Evolutionary conservation across 2,888 invertebrate species (phyloP).

Genomic region (Priapulus caudatus): DNA sequence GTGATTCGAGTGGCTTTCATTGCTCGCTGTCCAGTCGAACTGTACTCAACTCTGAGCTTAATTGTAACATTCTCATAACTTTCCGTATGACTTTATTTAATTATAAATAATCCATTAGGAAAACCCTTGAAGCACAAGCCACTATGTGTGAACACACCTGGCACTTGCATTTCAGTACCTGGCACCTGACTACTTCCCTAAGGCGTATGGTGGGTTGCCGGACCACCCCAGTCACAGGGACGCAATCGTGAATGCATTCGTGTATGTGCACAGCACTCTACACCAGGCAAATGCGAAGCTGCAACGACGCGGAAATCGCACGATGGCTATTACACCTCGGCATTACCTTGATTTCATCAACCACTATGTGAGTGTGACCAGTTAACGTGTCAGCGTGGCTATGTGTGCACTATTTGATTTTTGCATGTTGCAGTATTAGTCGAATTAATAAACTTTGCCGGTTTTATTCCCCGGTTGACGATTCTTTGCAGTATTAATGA

Average conservation of each 20-base stretch:
- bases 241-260: slow-evolving; percentile 96
- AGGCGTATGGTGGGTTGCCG: slow-evolving; percentile 53
- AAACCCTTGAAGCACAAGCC: no score
- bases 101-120: no score
- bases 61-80: no score
- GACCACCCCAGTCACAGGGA: slow-evolving; percentile 68
- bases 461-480: not conserved
- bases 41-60: no score
- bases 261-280: slow-evolving; percentile 93
- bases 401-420: not conserved
- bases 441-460: no score
- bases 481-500: no score
- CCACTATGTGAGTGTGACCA: slow-evolving; percentile 63
- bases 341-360: slow-evolving; percentile 98
- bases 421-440: not conserved
- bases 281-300: slow-evolving; percentile 85
- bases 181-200: slow-evolving; percentile 78
- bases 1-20: no score
- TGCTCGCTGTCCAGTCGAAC: no score
- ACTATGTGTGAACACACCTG: no score
- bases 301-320: slow-evolving; percentile 79
- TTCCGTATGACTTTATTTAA: no score
- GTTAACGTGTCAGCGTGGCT: no score
- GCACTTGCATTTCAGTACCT: slow-evolving; percentile 59
- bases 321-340: slow-evolving; percentile 93